Evolutionary conservation across 2,888 invertebrate species (phyloP).

Genomic region (Acanthosepion pharaonis): DNA sequence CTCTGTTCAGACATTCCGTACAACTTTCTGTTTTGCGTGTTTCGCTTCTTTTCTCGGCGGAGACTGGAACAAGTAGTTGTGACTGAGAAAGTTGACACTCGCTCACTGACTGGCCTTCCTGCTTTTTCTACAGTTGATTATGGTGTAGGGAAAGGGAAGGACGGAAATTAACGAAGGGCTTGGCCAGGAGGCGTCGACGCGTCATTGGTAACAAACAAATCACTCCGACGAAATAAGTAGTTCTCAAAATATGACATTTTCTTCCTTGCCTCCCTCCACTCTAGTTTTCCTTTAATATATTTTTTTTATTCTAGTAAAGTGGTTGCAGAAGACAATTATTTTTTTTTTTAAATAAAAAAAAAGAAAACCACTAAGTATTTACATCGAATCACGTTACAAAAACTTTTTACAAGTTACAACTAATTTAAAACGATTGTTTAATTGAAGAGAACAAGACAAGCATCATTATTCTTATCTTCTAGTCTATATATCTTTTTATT

Average conservation of each 20-base stretch:
- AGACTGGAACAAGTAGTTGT: background rate
- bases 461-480: no score
- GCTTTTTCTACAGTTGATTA: background rate
- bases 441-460: no score
- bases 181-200: background rate
- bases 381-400: no score
- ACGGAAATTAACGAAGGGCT: background rate
- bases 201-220: background rate
- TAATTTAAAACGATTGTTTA: no score
- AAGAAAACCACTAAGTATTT: no score
- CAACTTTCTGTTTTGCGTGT: background rate
- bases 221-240: background rate
- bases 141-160: background rate
- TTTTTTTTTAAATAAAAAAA: no score
- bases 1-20: slow-evolving; percentile 47
- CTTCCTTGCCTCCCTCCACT: background rate
- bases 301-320: no score
- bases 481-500: no score
- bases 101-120: background rate
- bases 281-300: no score
- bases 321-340: no score
- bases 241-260: background rate
- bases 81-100: background rate
- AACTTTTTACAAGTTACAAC: no score
- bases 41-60: background rate